Conservation (phyloP, 2,888 invertebrate genomes). For the Mesopsocus fuscifrons region DNA sequence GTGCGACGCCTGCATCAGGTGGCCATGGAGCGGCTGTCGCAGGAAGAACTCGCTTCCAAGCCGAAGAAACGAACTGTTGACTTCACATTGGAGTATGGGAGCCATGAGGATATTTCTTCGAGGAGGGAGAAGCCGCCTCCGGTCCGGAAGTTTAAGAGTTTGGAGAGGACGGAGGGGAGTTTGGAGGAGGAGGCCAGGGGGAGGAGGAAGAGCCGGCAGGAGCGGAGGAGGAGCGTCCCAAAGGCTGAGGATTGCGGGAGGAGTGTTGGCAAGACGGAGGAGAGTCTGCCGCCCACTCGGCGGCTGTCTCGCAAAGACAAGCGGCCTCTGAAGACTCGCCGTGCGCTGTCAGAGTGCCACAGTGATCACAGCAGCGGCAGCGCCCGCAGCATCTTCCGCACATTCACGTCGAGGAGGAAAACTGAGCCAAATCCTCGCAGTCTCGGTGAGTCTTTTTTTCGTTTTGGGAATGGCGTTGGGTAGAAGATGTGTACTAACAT, state of each 20-base stretch:
- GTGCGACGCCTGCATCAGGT: constrained; percentile 4
- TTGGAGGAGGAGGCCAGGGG: background rate
- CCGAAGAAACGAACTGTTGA: constrained; percentile 1
- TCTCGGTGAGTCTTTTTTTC: background rate
- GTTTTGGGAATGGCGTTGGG: no score
- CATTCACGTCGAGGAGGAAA: constrained; percentile 35
- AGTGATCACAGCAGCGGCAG: background rate
- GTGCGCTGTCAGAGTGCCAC: background rate
- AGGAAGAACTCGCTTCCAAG: background rate
- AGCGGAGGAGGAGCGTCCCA: background rate
- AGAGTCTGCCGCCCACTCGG: constrained; percentile 12
- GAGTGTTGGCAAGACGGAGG: constrained; percentile 10
- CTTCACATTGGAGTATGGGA: background rate
- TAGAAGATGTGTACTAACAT: no score
- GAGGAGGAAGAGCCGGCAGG: background rate
- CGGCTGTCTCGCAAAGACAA: constrained; percentile 15
- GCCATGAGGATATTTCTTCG: background rate
- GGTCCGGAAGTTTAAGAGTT: constrained; percentile 1
- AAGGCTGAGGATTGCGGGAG: background rate
- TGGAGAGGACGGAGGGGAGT: background rate
- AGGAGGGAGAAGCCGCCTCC: background rate
- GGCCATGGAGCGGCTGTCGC: constrained; percentile 3
- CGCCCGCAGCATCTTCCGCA: constrained; percentile 32
- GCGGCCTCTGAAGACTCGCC: constrained; percentile 13
- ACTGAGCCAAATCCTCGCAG: background rate